A percentile compares a stretch with the other conserved stretches of the same genome.
These are phyloP conservation scores for Hemitrygon akajei DNA, from an alignment of 2,797 vertebrate genomes.

Conservation along the genomic window DNA sequence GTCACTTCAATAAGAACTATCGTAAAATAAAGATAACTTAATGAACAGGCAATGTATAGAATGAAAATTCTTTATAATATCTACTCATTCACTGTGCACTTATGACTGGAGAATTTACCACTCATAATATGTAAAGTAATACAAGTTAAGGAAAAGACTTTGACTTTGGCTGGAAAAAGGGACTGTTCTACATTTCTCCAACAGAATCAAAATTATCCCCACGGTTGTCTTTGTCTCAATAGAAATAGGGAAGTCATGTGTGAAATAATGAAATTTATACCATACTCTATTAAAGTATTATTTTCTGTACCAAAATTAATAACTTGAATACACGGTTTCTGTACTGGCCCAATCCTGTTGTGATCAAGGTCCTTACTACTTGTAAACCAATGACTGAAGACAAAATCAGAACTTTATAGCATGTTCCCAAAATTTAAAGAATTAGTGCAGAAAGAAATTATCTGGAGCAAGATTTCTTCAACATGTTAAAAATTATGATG, in stretches of 20 bases:
- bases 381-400: no score
- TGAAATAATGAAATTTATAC: neutral
- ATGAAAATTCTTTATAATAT: constrained; percentile 12
- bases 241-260: neutral
- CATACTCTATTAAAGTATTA: neutral
- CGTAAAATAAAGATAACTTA: neutral
- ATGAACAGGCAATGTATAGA: neutral
- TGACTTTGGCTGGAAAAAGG: neutral
- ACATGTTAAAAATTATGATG: neutral
- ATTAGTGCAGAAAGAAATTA: neutral
- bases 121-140: neutral
- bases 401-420: neutral
- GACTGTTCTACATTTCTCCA: neutral
- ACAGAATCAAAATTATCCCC: neutral
- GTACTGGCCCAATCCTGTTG: neutral
- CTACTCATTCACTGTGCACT: neutral
- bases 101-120: neutral
- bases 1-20: neutral
- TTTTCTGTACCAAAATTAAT: neutral
- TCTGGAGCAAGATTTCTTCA: neutral
- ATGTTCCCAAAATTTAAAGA: neutral
- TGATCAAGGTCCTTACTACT: neutral
- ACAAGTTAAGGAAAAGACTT: no score
- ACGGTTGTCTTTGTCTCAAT: neutral
- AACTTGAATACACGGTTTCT: no score